A percentile compares a stretch with the other conserved stretches of the same genome.
phyloP scores from a whole-genome alignment of 2,797 vertebrate genomes.

The Rhynchonycteris naso region DNA sequence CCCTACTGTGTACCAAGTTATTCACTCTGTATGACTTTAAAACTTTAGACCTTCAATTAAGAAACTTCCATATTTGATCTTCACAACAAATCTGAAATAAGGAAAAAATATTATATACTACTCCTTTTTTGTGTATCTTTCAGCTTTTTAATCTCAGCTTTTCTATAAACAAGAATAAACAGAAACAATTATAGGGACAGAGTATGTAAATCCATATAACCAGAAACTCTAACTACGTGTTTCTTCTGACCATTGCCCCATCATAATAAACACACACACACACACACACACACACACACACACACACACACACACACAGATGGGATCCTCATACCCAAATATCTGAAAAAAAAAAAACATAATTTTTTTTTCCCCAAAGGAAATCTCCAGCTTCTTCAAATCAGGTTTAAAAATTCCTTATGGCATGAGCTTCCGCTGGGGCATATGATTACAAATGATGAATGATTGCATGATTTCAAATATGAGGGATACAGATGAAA shows the following conservation, averaged over 20 bases:
- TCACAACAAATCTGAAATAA: neutral
- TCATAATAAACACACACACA: neutral
- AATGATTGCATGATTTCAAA: constrained; percentile 22
- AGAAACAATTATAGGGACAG: neutral
- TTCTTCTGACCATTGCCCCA: neutral
- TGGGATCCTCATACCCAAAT: neutral
- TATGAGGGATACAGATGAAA: neutral
- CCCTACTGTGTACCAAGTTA: neutral
- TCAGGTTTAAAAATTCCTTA: neutral
- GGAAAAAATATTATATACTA: neutral
- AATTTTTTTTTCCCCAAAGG: neutral
- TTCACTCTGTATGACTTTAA: constrained; percentile 26
- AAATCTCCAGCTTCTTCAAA: neutral
- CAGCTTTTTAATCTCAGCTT: neutral
- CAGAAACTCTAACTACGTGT: neutral
- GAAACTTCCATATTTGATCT: constrained; percentile 5
- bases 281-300: neutral
- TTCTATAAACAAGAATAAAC: constrained; percentile 17
- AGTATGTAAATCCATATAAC: neutral
- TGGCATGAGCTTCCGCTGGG: neutral
- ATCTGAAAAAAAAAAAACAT: neutral
- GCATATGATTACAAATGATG: neutral
- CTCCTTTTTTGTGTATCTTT: neutral
- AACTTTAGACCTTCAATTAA: constrained; percentile 2
- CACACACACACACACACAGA: neutral